Base-by-base conservation (phyloP, 92 coral and sea anemone species). In the Bergia puertoricense region DNA sequence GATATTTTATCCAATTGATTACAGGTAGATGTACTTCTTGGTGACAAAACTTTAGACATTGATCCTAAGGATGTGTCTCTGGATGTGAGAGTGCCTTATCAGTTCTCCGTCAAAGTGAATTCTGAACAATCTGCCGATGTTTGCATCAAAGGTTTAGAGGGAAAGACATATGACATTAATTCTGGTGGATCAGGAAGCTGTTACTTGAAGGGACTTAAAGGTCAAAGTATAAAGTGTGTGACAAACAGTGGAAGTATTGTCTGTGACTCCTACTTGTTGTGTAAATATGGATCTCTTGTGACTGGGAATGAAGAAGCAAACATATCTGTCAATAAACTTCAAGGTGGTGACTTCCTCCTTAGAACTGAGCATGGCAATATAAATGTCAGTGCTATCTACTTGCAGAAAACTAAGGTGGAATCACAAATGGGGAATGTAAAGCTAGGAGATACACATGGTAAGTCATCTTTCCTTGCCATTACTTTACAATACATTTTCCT, bases 361-460 rank as follows among this genome's bases (percentile, higher is more conserved):
- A 90, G 82, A 54, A 69, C 93, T 15, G 95, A 91, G 6, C 85
- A 86, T 38, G 99, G 98, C 62, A 75, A 69, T 36, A 81, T 95
- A 48, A 69, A 66, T 85, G 88, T 96, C 38, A 85, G 90, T 46
- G 93, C 98, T 23, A 45, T 91, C 6, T 97, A 97, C 88, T 86
- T 94, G 73, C 89, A 91, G 67, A 88, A 92, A 86, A 91, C 92
- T 45, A 89, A 92, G 69, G 69, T 97, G 20, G 86, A 86, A 48
- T 90, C 97, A 38, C 79, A 89, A 30, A 44, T 76, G 68, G 99
- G 99, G 44, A 72, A 83, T 36, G 78, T 97, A 65, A 85, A 57
- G 46, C 93, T 97, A 48, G 99, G 99, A 5, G 96, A 95, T 81
- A 92, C 93, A 6, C 99, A 97, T 93, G 99, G 99, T 96, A 73